A percentile compares a stretch with the other conserved stretches of the same genome.
phyloP scores from a whole-genome alignment of 2,113 vertebrate genomes.

The Sciurus niger region DNA sequence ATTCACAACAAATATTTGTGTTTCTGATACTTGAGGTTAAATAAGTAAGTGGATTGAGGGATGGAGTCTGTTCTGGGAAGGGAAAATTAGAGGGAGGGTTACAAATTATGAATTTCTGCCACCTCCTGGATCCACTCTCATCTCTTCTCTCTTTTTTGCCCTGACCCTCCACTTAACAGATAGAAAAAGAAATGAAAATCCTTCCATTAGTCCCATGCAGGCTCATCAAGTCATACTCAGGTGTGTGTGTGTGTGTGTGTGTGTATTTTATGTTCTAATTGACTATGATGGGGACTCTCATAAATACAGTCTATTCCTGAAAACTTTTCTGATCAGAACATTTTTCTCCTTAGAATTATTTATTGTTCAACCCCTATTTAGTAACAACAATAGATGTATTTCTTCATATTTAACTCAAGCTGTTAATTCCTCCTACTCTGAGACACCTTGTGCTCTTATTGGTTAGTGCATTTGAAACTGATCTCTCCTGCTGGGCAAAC shows the following conservation, averaged over 20 bases:
- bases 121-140: background rate
- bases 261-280: background rate
- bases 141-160: background rate
- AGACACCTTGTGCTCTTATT: background rate
- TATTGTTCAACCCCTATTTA: background rate
- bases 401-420: background rate
- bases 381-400: background rate
- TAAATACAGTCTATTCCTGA: background rate
- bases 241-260: too few species aligned
- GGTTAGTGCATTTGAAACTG: background rate
- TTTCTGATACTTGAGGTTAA: background rate
- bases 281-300: background rate
- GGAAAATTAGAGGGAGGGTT: background rate
- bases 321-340: constrained; percentile 10
- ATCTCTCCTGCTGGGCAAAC: background rate
- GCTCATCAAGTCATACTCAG: background rate
- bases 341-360: background rate
- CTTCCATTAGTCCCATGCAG: background rate
- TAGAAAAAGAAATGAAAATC: background rate
- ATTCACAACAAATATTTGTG: background rate
- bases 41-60: background rate
- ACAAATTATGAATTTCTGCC: background rate
- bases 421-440: background rate
- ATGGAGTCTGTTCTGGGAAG: background rate
- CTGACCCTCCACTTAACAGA: background rate